Evolutionary conservation across 2,797 vertebrate species (phyloP), one percentile per base, ranked within the genome.

Genomic region (Acrocephalus scirpaceus): DNA sequence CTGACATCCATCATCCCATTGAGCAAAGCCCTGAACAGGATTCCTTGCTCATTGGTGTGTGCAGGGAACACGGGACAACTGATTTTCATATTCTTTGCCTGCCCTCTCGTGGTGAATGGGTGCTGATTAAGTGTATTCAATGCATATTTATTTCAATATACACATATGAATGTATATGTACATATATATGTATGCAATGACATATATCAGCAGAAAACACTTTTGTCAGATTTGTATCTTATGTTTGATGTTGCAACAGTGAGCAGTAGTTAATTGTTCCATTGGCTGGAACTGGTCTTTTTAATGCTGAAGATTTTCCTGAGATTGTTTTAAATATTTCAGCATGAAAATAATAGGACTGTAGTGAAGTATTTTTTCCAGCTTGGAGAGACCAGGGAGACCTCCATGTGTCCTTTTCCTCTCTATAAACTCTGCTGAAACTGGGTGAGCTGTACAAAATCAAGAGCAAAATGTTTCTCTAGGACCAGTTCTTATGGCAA

Each of bases 71-170:
- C 3, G 21, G 34, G 42, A 78, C 16, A 65, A 42, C 27, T 25
- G 50, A 61, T 71, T 85, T 87, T 38, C 10, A 9, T 36, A 73
- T 96, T 70, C 90, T 85, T 79, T 67, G 83, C 80, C 92, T 97
- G 97, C 96, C 97, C 92, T 93, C 97, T 97, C 5, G 89, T 94
- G 97, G 93, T n/a, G 51, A 60, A 42, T 27, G 54, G 12, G 27
- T 42, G 69, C 18, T 82, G 54, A 83, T 74, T 61, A 30, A 32
- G n/a, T 84, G n/a, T 7, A 48, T 64, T 20, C 9, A 42, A 42
- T 34, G 15, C 18, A 17, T 25, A 29, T 13, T 14, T 16, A 36
- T 54, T 61, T 70, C 32, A 13, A 27, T 9, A 6, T 2, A 25
- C 9, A 22, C 13, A 38, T 25, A 10, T 5, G 12, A 8, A 16